These are phyloP conservation scores for Rhynchotus rufescens DNA, from an alignment of 2,797 vertebrate species.

Conservation along the genomic window DNA sequence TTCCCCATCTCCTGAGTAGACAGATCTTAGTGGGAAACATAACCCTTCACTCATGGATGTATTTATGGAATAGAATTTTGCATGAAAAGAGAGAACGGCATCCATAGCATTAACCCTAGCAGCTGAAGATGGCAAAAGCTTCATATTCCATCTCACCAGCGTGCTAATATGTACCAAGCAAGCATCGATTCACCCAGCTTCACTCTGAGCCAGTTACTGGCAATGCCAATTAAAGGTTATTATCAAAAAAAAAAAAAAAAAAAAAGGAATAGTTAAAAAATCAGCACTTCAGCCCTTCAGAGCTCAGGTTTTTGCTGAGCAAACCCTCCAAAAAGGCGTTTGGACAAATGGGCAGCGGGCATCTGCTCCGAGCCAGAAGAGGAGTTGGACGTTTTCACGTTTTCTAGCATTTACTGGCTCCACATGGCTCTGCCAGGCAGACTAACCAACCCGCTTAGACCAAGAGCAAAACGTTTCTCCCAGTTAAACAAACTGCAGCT, in stretches of 20 bases:
- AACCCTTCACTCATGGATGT: fast-evolving
- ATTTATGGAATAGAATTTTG: neutral
- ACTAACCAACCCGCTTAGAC: neutral
- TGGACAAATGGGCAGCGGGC: neutral
- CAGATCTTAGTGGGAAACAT: neutral
- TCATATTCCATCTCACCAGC: neutral
- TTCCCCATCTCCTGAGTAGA: neutral
- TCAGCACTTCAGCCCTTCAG: neutral
- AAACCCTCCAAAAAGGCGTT: neutral
- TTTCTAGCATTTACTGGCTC: too few relatives aligned
- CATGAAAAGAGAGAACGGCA: neutral
- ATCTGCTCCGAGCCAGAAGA: neutral
- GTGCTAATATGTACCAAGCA: neutral
- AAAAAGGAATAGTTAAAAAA: neutral
- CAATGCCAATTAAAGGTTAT: neutral
- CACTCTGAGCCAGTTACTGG: neutral
- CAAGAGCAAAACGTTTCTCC: too few relatives aligned
- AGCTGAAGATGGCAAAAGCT: neutral
- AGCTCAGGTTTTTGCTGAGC: neutral
- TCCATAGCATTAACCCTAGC: neutral
- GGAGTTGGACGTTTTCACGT: neutral
- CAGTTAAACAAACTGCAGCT: too few relatives aligned
- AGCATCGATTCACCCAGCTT: neutral
- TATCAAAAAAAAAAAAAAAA: too few relatives aligned
- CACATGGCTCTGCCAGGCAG: neutral